A percentile compares a stretch with the other conserved stretches of the same genome.
Evolutionary conservation across 35 echinoderm and acorn worm genomes (phyloP).

Genomic region (Chiridota heheva): DNA sequence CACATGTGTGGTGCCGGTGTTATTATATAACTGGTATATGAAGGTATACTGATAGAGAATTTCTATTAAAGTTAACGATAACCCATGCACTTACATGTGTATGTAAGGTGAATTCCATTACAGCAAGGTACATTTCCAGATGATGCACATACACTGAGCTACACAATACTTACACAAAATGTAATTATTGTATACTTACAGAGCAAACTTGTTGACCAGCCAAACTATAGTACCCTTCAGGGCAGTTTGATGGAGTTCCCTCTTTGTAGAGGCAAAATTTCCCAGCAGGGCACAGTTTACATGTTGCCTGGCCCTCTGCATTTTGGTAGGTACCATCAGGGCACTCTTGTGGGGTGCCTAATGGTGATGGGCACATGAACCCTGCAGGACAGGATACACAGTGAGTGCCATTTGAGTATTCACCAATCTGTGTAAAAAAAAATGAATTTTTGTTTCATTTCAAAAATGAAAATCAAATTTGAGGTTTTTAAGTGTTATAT

Average conservation of each 20-base stretch:
- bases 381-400: slow-evolving; percentile 81
- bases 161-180: too few species aligned
- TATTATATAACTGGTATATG: too few species aligned
- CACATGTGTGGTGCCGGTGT: too few species aligned
- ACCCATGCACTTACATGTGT: too few species aligned
- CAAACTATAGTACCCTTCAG: slow-evolving; percentile 81
- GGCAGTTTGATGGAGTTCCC: slow-evolving; percentile 60
- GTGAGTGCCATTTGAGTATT: slow-evolving; percentile 95
- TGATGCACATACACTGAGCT: too few species aligned
- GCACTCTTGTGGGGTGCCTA: slow-evolving; percentile 71
- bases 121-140: too few species aligned
- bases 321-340: slow-evolving; percentile 88
- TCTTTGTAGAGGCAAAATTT: slow-evolving; percentile 55
- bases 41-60: too few species aligned
- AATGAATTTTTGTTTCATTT: not conserved
- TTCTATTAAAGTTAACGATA: too few species aligned
- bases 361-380: slow-evolving; percentile 88
- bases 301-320: slow-evolving; percentile 64
- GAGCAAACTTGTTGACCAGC: slow-evolving; percentile 83
- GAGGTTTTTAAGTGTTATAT: too few species aligned
- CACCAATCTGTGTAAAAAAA: slow-evolving; percentile 63
- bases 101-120: too few species aligned
- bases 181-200: slow-evolving; percentile 35
- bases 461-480: not conserved
- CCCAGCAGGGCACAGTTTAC: slow-evolving; percentile 76